These are phyloP conservation scores for Graptemys geographica DNA, from an alignment of 2,797 vertebrate genomes.

Conservation along the genomic window DNA sequence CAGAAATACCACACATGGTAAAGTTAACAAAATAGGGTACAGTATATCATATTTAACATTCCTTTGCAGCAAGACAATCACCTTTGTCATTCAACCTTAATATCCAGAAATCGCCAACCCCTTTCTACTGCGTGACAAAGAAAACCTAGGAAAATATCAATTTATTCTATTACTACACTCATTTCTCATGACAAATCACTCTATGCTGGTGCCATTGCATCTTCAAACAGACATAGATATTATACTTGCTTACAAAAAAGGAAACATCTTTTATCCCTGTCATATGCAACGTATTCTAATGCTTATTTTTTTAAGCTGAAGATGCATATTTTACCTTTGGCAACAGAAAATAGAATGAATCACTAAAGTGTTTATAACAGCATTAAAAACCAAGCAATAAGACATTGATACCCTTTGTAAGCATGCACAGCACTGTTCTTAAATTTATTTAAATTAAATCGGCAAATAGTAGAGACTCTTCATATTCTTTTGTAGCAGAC, in stretches of 20 bases:
- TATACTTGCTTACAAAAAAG: not conserved
- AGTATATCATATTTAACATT: not conserved
- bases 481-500: not conserved
- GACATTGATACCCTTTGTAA: not conserved
- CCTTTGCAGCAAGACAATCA: not conserved
- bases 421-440: not conserved
- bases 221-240: not conserved
- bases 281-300: not conserved
- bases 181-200: not conserved
- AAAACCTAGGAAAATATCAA: not conserved
- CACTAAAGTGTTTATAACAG: not conserved
- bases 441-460: not conserved
- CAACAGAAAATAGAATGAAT: not conserved
- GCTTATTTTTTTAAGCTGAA: not conserved
- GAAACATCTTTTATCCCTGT: slow-evolving; percentile 14
- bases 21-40: not conserved
- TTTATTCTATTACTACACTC: not conserved
- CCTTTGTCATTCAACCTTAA: not conserved
- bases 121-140: not conserved
- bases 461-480: not conserved
- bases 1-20: not conserved
- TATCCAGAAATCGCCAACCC: not conserved
- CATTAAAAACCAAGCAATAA: not conserved
- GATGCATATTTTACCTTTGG: not conserved
- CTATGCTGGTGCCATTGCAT: not conserved